These are phyloP conservation scores for Grus americana DNA, from an alignment of 2,113 vertebrate genomes.

Conservation along the genomic window DNA sequence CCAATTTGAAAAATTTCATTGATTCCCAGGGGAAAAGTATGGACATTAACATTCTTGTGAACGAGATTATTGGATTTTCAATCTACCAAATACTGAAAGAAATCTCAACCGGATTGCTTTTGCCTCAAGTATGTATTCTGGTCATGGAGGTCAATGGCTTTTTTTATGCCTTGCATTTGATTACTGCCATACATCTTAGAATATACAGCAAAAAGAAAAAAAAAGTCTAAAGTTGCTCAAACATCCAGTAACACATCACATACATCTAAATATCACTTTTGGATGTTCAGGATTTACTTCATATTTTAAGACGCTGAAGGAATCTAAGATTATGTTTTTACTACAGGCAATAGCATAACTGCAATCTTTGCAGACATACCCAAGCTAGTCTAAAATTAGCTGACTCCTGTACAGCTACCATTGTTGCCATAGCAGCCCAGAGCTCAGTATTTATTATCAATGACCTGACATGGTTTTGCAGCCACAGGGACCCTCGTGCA, in stretches of 20 bases:
- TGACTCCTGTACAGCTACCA: neutral
- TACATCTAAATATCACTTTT: neutral
- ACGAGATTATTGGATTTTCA: conserved; percentile 27
- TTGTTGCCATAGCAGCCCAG: conserved; percentile 33
- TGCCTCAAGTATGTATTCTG: neutral
- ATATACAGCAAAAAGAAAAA: neutral
- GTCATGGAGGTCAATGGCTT: neutral
- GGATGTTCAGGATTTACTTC: neutral
- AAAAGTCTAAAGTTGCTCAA: neutral
- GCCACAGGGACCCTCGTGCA: neutral
- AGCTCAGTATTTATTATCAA: neutral
- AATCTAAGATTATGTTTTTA: neutral
- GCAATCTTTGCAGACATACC: neutral
- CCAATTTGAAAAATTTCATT: neutral
- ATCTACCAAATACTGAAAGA: neutral
- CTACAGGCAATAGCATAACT: neutral
- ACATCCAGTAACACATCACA: neutral
- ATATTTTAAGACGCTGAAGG: neutral
- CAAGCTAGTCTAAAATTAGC: conserved; percentile 3
- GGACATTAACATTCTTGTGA: conserved; percentile 5
- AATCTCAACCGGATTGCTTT: conserved; percentile 11
- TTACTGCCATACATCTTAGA: neutral
- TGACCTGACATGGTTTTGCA: neutral
- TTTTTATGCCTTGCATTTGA: neutral
- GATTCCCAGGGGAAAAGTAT: neutral